A percentile compares a stretch with the other conserved stretches of the same genome.
Evolutionary conservation across 2,797 vertebrate genomes (phyloP).

Genomic region (Gymnopithys bicolor): DNA sequence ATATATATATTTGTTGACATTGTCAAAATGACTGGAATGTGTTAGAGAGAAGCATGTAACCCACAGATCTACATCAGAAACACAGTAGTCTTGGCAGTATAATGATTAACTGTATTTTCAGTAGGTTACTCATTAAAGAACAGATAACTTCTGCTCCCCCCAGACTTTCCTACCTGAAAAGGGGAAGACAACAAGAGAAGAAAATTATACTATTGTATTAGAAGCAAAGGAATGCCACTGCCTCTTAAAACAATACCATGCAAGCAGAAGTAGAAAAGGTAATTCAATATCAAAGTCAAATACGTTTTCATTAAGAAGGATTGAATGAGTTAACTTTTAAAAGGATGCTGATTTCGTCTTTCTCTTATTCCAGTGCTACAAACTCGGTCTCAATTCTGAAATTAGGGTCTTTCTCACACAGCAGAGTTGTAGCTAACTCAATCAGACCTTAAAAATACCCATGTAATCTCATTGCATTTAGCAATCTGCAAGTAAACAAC

Average conservation of each 20-base stretch:
- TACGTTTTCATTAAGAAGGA: neutral
- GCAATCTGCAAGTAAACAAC: neutral
- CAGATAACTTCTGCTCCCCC: neutral
- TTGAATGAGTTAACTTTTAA: neutral
- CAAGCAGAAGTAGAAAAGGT: neutral
- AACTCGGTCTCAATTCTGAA: neutral
- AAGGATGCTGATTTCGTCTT: neutral
- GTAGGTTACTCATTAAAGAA: neutral
- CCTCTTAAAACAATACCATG: neutral
- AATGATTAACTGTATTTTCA: neutral
- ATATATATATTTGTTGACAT: neutral
- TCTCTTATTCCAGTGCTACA: neutral
- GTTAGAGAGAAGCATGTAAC: neutral
- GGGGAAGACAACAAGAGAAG: neutral
- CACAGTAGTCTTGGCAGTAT: neutral
- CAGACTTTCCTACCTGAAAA: neutral
- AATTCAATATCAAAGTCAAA: neutral
- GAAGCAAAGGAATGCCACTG: neutral
- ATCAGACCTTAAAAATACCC: neutral
- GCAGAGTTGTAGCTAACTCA: neutral
- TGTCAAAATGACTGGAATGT: neutral
- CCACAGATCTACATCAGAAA: neutral
- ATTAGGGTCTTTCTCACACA: neutral
- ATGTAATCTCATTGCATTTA: neutral
- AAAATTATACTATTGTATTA: neutral